Conservation (phyloP, 35 echinoderm and acorn worm species). For the Amphiura filiformis region DNA sequence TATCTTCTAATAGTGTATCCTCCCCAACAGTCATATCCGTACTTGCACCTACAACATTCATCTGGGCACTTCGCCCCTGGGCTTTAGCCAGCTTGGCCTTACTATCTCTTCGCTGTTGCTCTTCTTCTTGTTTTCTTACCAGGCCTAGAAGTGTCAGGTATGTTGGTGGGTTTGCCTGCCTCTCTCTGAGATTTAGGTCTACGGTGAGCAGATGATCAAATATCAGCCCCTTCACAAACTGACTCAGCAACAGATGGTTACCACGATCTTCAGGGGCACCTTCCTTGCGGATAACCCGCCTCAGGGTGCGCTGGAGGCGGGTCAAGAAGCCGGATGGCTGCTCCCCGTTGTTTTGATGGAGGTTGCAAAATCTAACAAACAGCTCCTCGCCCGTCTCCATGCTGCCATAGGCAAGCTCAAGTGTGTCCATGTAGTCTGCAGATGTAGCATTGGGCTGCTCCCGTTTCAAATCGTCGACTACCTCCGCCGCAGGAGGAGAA, state of each 20-base stretch:
- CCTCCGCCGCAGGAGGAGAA: slow-evolving; percentile 16
- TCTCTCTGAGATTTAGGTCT: slow-evolving; percentile 52
- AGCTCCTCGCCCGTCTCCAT: slow-evolving; percentile 52
- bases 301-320: slow-evolving; percentile 10
- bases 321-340: slow-evolving; percentile 26
- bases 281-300: slow-evolving; percentile 19
- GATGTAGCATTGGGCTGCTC: slow-evolving; percentile 33
- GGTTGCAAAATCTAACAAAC: slow-evolving; percentile 24
- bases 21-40: neutral
- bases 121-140: slow-evolving; percentile 37
- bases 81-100: neutral
- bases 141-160: slow-evolving; percentile 28
- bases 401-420: slow-evolving; percentile 48
- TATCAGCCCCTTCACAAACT: slow-evolving; percentile 48
- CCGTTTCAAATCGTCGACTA: slow-evolving; percentile 42
- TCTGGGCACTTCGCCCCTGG: neutral
- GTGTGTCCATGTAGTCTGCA: slow-evolving; percentile 34
- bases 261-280: neutral
- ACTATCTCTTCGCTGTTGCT: neutral
- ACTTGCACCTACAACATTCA: neutral
- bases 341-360: slow-evolving; percentile 38
- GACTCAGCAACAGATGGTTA: slow-evolving; percentile 7
- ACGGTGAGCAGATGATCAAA: slow-evolving; percentile 58
- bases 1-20: neutral
- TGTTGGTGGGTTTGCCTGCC: neutral